A percentile compares a stretch with the other conserved stretches of the same genome.
These are phyloP conservation scores for Balaenoptera acutorostrata DNA, from an alignment of 2,113 vertebrate genomes.

Conservation along the genomic window DNA sequence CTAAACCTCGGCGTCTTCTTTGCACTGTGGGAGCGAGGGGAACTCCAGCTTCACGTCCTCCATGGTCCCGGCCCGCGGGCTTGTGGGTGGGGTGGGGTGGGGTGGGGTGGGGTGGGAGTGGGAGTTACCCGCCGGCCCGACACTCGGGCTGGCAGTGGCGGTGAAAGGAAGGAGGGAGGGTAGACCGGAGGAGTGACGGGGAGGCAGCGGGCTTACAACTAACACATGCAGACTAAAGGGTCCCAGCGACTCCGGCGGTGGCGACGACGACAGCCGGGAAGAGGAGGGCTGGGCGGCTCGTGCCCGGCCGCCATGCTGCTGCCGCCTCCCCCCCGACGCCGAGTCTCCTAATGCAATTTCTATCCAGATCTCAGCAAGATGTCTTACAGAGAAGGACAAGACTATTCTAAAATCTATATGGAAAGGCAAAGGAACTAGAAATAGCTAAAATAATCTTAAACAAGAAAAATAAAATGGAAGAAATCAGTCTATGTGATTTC, in stretches of 20 bases:
- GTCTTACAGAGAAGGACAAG: background rate
- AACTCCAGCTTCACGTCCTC: slow-evolving; percentile 91
- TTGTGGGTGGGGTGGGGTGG: background rate
- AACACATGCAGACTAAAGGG: slow-evolving; percentile 38
- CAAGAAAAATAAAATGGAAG: background rate
- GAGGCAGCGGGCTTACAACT: slow-evolving; percentile 64
- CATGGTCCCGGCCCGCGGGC: slow-evolving; percentile 76
- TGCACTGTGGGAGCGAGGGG: slow-evolving; percentile 90
- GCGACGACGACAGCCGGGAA: background rate
- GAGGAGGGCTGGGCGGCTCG: slow-evolving; percentile 77
- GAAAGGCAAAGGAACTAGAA: background rate
- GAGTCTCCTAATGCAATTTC: background rate
- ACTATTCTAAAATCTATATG: background rate
- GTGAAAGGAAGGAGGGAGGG: background rate
- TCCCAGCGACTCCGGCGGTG: slow-evolving; percentile 41
- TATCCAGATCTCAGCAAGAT: background rate
- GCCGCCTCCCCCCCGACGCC: slow-evolving; percentile 75
- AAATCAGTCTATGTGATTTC: background rate
- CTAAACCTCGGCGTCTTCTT: slow-evolving; percentile 84
- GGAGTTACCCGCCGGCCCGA: background rate
- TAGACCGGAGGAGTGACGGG: slow-evolving; percentile 30
- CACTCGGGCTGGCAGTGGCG: slow-evolving; percentile 50
- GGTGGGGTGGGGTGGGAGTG: background rate
- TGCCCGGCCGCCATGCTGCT: slow-evolving; percentile 89
- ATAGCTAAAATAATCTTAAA: background rate